Conservation (phyloP, 2,888 invertebrate genomes). For the Coremacera marginata region DNA sequence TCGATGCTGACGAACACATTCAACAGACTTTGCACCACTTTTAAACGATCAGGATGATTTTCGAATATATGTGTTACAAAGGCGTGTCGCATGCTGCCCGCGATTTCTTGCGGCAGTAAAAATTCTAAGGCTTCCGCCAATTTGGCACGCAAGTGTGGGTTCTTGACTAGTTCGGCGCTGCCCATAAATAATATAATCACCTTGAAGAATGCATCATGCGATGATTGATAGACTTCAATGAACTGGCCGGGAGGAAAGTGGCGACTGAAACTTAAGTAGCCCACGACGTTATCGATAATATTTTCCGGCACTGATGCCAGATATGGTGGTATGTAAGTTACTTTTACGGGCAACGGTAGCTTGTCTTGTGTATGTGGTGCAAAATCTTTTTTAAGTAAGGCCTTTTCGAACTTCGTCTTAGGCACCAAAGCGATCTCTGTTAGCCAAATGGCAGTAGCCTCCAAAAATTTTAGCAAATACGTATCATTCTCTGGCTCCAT, state of each 20-base stretch:
- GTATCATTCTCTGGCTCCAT: constrained; percentile 81
- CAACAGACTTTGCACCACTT: constrained; percentile 84
- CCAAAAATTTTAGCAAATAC: constrained; percentile 80
- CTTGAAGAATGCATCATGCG: constrained; percentile 73
- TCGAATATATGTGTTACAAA: constrained; percentile 82
- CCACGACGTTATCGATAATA: constrained; percentile 87
- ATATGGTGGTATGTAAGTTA: constrained; percentile 79
- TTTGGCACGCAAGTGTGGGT: constrained; percentile 92
- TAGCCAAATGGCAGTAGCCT: constrained; percentile 87
- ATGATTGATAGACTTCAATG: constrained; percentile 75
- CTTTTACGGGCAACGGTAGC: constrained; percentile 68
- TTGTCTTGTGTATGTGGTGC: constrained; percentile 73
- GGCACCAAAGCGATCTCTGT: constrained; percentile 81
- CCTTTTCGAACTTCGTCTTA: constrained; percentile 62
- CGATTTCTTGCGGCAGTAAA: constrained; percentile 79
- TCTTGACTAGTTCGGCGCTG: constrained; percentile 82
- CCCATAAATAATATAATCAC: constrained; percentile 92
- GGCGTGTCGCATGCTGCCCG: constrained; percentile 59
- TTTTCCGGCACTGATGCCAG: constrained; percentile 90
- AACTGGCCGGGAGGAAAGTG: constrained; percentile 78
- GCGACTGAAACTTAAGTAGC: constrained; percentile 82
- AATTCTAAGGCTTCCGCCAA: constrained; percentile 91
- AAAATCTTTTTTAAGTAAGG: constrained; percentile 69
- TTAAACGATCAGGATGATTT: constrained; percentile 79
- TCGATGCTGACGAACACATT: constrained; percentile 97